These are phyloP conservation scores for Gerris lacustris DNA, from an alignment of 2,888 invertebrate species.

Conservation along the genomic window DNA sequence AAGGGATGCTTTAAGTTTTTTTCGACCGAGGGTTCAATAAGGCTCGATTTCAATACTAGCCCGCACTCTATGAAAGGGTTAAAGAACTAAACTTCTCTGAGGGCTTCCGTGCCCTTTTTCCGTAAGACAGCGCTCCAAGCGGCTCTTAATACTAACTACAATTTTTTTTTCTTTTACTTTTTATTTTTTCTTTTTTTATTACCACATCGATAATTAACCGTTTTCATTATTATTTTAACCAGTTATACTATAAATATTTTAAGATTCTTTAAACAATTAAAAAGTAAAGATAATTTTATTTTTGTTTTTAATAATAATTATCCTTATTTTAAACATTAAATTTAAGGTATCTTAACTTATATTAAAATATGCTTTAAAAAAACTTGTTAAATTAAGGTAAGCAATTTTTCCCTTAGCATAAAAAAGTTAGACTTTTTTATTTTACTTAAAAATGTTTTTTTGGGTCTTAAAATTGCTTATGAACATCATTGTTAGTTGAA, in stretches of 20 bases:
- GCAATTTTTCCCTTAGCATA: too few relatives aligned
- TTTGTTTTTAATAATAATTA: too few relatives aligned
- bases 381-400: too few relatives aligned
- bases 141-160: not conserved
- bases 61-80: constrained; percentile 2
- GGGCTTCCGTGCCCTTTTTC: too few relatives aligned
- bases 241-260: constrained; percentile 1
- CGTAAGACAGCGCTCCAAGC: constrained; percentile 9
- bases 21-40: not conserved
- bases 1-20: not conserved
- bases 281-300: constrained; percentile 4
- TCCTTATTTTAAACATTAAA: too few relatives aligned
- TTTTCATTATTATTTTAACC: constrained; percentile 5
- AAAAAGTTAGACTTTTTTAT: too few relatives aligned
- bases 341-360: too few relatives aligned
- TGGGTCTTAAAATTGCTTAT: too few relatives aligned
- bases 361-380: too few relatives aligned
- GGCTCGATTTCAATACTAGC: not conserved
- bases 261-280: not conserved
- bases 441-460: too few relatives aligned
- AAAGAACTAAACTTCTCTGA: not conserved
- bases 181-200: too few relatives aligned
- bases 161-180: constrained; percentile 8
- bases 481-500: too few relatives aligned
- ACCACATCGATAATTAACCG: not conserved